These are phyloP conservation scores for Xiphias gladius DNA, from an alignment of 2,113 vertebrate species.

Conservation along the genomic window DNA sequence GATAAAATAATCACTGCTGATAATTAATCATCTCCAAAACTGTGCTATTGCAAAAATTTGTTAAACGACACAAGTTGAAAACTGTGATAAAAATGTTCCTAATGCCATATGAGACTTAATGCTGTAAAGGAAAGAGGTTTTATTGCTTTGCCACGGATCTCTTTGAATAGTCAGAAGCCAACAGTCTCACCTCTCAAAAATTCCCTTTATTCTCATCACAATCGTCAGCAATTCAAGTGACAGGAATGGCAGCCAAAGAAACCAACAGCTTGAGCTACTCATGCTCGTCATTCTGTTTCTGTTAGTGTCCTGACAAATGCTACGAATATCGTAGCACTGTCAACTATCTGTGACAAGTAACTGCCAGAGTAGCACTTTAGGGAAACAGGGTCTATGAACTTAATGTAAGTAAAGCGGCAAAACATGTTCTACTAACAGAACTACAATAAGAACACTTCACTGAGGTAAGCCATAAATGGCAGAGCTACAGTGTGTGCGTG, in stretches of 20 bases:
- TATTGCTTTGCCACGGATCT: background rate
- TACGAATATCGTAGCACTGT: background rate
- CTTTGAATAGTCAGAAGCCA: background rate
- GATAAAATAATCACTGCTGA: too few species aligned
- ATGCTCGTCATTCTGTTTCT: background rate
- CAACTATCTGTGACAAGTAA: background rate
- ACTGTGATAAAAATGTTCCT: too few species aligned
- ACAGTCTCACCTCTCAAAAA: too few species aligned
- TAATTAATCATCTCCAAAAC: too few species aligned
- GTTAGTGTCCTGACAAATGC: background rate
- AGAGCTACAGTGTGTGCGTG: background rate
- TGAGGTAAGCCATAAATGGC: constrained; percentile 24
- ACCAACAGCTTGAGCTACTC: background rate
- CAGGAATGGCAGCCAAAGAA: background rate
- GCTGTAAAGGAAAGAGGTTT: too few species aligned
- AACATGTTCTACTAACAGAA: constrained; percentile 22
- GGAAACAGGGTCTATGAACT: background rate
- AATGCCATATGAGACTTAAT: too few species aligned
- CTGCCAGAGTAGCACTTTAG: background rate
- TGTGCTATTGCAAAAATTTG: too few species aligned
- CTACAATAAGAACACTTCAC: constrained; percentile 30
- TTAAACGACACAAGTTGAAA: background rate
- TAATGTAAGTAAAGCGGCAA: constrained; percentile 19
- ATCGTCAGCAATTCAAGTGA: background rate
- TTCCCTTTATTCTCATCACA: background rate